phyloP scores from a whole-genome alignment of 2,113 vertebrate species.

The Oceanodroma tethys region DNA sequence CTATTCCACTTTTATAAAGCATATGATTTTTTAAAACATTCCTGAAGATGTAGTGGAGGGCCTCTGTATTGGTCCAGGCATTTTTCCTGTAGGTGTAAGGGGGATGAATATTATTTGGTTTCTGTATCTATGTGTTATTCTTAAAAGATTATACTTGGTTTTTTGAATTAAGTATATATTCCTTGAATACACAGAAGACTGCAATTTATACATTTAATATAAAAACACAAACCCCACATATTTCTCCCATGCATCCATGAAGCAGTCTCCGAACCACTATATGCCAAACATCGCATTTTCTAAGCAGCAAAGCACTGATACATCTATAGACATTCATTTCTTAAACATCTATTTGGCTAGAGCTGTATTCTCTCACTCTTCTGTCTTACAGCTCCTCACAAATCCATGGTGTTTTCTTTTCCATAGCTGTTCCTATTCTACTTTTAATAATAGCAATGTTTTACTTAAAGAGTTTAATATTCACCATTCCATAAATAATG shows the following conservation, averaged over 20 bases:
- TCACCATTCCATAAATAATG: neutral
- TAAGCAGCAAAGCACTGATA: neutral
- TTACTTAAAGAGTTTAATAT: neutral
- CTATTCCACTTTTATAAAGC: neutral
- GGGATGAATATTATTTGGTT: neutral
- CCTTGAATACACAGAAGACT: neutral
- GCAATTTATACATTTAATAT: neutral
- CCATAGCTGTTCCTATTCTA: neutral
- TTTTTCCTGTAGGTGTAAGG: neutral
- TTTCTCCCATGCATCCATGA: neutral
- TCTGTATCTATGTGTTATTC: neutral
- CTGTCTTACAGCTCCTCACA: neutral
- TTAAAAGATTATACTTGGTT: neutral
- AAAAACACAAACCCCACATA: neutral
- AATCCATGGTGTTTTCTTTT: neutral
- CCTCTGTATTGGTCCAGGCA: neutral
- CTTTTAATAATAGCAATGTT: neutral
- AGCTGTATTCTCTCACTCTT: neutral
- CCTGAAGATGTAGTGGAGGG: neutral
- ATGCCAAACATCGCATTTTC: neutral
- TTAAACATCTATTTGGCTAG: neutral
- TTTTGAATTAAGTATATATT: neutral
- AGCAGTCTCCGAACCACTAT: neutral
- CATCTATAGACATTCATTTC: neutral
- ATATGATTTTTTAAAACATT: neutral